Evolutionary conservation across 2,797 vertebrate species (phyloP), one percentile per base, ranked within the genome.

Genomic region (Buceros bicornis): DNA sequence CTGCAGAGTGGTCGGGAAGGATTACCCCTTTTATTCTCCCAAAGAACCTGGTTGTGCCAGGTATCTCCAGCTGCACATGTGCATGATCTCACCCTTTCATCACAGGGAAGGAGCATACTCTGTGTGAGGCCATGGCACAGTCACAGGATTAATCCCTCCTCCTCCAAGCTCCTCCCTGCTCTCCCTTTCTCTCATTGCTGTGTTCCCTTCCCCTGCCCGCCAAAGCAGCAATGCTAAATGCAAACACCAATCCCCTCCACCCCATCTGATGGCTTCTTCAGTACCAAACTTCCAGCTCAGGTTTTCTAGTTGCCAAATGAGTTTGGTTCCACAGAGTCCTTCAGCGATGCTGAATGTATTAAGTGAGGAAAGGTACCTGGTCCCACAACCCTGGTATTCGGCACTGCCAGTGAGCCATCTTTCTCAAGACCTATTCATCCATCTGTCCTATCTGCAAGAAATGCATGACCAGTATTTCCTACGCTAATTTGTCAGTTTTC

Each of bases 401-500:
- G 26, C 33, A n/a, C 73, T 20, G 58, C 20, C 58, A 74, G 16
- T 0, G 14, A 94, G 48, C 25, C 28, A 13, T 16, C 16, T 26
- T 71, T 65, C 43, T 65, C 47, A 51, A 42, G 26, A 81, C 33
- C 6, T 47, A n/a, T 31, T 61, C 79, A 40, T 58, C 82, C 57
- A 11, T 64, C 61, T 37, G 6, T n/a, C 19, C 40, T 42, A 10
- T 13, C 28, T 25, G 5, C 16, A 66, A 86, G 66, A 74, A 93
- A 79, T 13, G 5, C 25, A 16, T 8, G 28, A n/a, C 31, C 57
- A 77, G 15, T 60, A n/a, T 40, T 87, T 82, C 33, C 65, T 47
- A 37, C 51, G 87, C 21, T 51, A 76, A 67, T 33, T 92, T 60
- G 45, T 72, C 79, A 61, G 45, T 74, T 93, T 95, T 86, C 65